A percentile compares a stretch with the other conserved stretches of the same genome.
Conservation (phyloP, 2,888 invertebrate genomes). For the Macaria liturata region DNA sequence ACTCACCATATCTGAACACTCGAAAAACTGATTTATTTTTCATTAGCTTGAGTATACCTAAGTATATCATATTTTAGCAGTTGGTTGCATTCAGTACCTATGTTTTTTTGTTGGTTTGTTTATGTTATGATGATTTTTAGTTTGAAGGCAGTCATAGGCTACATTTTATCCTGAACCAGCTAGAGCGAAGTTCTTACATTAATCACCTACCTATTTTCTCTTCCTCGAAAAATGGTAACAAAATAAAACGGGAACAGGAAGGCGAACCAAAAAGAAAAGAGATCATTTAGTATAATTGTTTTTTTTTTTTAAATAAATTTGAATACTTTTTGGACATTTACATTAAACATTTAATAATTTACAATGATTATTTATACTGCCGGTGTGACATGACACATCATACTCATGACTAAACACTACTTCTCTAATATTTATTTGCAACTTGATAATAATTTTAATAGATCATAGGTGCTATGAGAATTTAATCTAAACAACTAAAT, state of each 20-base stretch:
- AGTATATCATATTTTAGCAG: too few species aligned
- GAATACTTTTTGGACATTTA: slow-evolving; percentile 84
- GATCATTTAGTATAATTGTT: slow-evolving; percentile 75
- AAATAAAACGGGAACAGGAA: slow-evolving; percentile 49
- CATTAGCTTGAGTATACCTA: too few species aligned
- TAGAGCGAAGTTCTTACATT: too few species aligned
- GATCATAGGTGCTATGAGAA: slow-evolving; percentile 76
- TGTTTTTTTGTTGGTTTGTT: too few species aligned
- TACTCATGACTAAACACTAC: slow-evolving; percentile 78
- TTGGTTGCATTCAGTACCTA: too few species aligned
- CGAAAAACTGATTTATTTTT: too few species aligned
- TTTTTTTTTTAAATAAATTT: slow-evolving; percentile 81
- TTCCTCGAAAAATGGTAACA: slow-evolving; percentile 18
- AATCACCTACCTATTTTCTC: too few species aligned
- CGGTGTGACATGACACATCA: slow-evolving; percentile 79
- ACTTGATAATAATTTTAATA: slow-evolving; percentile 66
- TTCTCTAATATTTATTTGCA: slow-evolving; percentile 75
- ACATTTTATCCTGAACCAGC: too few species aligned
- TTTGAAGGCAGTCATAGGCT: too few species aligned
- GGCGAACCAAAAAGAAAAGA: slow-evolving; percentile 76
- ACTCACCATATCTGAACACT: too few species aligned
- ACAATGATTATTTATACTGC: slow-evolving; percentile 83
- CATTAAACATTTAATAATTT: slow-evolving; percentile 84
- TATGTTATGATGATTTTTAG: too few species aligned
- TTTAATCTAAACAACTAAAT: slow-evolving; percentile 77